Evolutionary conservation across 1,140 invertebrate genomes (phyloP).

Genomic region (Physella acuta): DNA sequence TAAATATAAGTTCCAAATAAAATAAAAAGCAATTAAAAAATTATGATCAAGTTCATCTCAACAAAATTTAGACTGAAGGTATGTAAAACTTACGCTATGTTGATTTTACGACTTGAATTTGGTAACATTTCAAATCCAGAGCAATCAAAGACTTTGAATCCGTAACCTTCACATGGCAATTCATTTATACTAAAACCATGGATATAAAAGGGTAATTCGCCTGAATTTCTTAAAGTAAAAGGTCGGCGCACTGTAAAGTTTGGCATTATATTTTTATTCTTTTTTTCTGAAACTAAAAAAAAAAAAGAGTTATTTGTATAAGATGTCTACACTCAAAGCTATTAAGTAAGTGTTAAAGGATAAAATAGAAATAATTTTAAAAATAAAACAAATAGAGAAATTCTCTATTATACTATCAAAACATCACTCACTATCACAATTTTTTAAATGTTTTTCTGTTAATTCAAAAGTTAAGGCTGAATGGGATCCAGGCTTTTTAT

Average conservation of each 20-base stretch:
- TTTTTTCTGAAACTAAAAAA: conserved; percentile 60
- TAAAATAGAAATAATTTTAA: no score
- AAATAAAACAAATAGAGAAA: no score
- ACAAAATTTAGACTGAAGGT: no score
- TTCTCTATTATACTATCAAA: no score
- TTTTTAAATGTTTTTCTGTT: conserved; percentile 77
- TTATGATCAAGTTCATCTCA: not conserved
- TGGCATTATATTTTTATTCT: conserved; percentile 64
- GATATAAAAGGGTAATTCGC: conserved; percentile 75
- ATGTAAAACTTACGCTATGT: conserved; percentile 70
- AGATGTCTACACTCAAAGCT: no score
- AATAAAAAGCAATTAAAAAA: not conserved
- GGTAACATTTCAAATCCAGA: conserved; percentile 76
- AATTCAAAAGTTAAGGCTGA: conserved; percentile 71
- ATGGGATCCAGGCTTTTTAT: conserved; percentile 76
- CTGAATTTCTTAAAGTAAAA: conserved; percentile 86
- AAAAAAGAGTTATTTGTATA: conserved; percentile 3
- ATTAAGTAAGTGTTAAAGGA: no score
- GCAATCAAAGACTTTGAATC: conserved; percentile 84
- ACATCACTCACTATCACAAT: conserved; percentile 74
- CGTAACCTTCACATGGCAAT: conserved; percentile 79
- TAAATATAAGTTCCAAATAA: not conserved
- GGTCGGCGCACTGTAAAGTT: conserved; percentile 80
- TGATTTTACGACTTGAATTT: conserved; percentile 81
- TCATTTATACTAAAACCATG: conserved; percentile 75